Percentiles rank a stretch among this genome's conserved stretches.
phyloP scores from a whole-genome alignment of 2,797 vertebrate genomes.

The Sebastes oblongus region DNA sequence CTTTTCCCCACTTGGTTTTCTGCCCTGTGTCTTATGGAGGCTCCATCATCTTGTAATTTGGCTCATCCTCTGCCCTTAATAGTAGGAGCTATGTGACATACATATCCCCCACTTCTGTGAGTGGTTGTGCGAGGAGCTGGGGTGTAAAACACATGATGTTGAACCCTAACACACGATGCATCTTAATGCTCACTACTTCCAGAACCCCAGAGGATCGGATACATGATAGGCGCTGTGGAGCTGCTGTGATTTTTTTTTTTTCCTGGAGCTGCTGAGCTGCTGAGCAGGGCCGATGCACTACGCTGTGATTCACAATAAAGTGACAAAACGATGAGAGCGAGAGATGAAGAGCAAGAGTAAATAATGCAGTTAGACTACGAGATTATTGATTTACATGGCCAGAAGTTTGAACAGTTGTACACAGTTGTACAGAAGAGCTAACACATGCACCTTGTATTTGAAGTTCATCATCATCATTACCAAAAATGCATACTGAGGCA shows the following conservation, averaged over 20 bases:
- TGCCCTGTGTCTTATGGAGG: constrained; percentile 42
- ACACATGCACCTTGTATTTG: constrained; percentile 7
- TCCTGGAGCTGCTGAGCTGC: constrained; percentile 18
- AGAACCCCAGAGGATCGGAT: constrained; percentile 39
- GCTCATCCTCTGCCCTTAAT: constrained; percentile 58
- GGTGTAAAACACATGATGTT: constrained; percentile 18
- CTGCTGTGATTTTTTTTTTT: constrained; percentile 11
- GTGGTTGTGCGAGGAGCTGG: constrained; percentile 14
- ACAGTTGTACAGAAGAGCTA: constrained; percentile 8
- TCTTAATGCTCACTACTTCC: constrained; percentile 54
- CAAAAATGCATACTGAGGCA: neutral
- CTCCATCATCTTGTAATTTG: constrained; percentile 65
- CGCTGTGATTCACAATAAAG: constrained; percentile 13
- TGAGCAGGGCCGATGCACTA: constrained; percentile 11
- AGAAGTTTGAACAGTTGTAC: constrained; percentile 26
- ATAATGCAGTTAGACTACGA: constrained; percentile 18
- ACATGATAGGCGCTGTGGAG: constrained; percentile 41
- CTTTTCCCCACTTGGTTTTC: constrained; percentile 53
- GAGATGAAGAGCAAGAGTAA: constrained; percentile 13
- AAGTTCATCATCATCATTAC: constrained; percentile 27
- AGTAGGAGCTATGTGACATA: constrained; percentile 47
- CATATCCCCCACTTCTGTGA: constrained; percentile 10
- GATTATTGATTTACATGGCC: constrained; percentile 34
- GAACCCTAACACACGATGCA: constrained; percentile 32
- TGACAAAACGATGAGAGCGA: constrained; percentile 29